Percentiles rank a stretch among this genome's conserved stretches.
phyloP scores from a whole-genome alignment of 2,888 invertebrate species.

The Smittia aterrima region DNA sequence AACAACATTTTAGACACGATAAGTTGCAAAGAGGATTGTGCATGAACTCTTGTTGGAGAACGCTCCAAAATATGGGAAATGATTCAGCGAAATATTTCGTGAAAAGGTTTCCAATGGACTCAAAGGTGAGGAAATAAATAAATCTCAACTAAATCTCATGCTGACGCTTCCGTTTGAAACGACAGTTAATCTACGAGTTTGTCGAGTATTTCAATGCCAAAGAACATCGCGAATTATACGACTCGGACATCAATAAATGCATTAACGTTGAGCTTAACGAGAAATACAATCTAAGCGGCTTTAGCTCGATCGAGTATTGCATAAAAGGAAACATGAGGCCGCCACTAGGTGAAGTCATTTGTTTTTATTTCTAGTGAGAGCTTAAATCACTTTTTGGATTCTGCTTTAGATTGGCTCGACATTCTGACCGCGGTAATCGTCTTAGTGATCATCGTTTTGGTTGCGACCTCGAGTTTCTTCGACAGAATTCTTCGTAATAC shows the following conservation, averaged over 20 bases:
- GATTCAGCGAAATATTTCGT: background rate
- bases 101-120: background rate
- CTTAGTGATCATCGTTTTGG: background rate
- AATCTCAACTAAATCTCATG: background rate
- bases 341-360: background rate
- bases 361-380: background rate
- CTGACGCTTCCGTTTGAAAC: background rate
- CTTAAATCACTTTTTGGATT: background rate
- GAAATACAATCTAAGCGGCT: background rate
- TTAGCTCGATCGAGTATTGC: slow-evolving; percentile 6
- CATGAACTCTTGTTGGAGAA: background rate
- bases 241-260: background rate
- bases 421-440: background rate
- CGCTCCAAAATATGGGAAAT: background rate
- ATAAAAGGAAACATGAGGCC: background rate
- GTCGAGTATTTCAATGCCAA: background rate
- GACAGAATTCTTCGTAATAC: background rate
- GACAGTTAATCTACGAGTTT: background rate
- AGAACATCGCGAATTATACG: background rate
- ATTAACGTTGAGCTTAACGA: background rate
- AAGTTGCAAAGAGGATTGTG: slow-evolving; percentile 29
- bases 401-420: background rate
- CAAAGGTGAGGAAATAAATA: background rate
- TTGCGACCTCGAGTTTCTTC: background rate
- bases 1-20: slow-evolving; percentile 24